Conservation (phyloP, 2,888 invertebrate genomes). For the Ptychoptera contaminata region DNA sequence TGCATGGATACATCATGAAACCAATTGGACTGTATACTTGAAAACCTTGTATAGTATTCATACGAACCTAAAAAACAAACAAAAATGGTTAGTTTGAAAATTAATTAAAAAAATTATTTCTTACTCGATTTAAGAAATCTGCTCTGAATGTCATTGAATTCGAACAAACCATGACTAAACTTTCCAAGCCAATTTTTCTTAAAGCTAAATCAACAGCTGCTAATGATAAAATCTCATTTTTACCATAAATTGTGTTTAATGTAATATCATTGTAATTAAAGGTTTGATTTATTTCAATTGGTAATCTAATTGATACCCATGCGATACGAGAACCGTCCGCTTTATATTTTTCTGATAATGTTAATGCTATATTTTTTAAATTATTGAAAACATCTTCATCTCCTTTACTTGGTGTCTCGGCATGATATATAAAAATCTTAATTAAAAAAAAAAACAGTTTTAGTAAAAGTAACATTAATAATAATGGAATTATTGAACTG, state of each 20-base stretch:
- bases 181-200: constrained; percentile 54
- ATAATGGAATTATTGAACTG: constrained; percentile 13
- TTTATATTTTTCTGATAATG: constrained; percentile 46
- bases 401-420: constrained; percentile 46
- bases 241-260: constrained; percentile 27
- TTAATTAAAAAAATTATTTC: constrained; percentile 12
- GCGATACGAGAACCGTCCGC: constrained; percentile 48
- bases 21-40: constrained; percentile 88
- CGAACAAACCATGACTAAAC: constrained; percentile 51
- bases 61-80: constrained; percentile 50
- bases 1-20: constrained; percentile 66
- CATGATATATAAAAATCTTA: constrained; percentile 48
- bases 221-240: constrained; percentile 25
- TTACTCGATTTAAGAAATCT: constrained; percentile 79
- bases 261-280: constrained; percentile 17
- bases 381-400: constrained; percentile 40
- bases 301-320: constrained; percentile 54
- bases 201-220: constrained; percentile 51
- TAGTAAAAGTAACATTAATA: no score
- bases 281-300: constrained; percentile 21
- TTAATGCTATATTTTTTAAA: constrained; percentile 46
- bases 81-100: neutral
- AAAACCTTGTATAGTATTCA: constrained; percentile 81
- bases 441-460: constrained; percentile 9
- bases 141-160: constrained; percentile 53